A percentile compares a stretch with the other conserved stretches of the same genome.
These are phyloP conservation scores for Calonectris borealis DNA, from an alignment of 2,113 vertebrate genomes.

Conservation along the genomic window DNA sequence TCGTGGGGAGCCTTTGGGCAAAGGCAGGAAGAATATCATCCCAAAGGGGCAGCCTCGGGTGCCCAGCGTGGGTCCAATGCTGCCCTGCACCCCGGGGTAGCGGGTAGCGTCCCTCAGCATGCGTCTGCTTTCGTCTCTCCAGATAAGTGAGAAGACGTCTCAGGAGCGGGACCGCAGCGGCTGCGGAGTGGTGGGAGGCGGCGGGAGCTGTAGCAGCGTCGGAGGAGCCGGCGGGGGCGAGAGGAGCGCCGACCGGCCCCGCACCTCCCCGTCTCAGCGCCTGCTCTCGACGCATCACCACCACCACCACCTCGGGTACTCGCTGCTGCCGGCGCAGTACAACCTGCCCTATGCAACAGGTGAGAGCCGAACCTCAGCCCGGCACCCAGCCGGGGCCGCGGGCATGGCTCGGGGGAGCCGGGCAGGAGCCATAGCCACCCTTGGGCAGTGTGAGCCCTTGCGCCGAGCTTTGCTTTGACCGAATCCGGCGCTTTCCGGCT, in stretches of 20 bases:
- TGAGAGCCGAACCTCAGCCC: constrained; percentile 31
- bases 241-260: constrained; percentile 86
- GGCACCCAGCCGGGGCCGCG: fast-evolving
- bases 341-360: constrained; percentile 96
- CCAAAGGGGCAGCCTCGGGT: fast-evolving
- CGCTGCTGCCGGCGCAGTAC: constrained; percentile 92
- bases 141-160: constrained; percentile 82
- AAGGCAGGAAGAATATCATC: neutral
- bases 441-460: fast-evolving
- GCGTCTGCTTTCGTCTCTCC: constrained; percentile 31
- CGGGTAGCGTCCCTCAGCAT: neutral
- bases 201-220: constrained; percentile 75
- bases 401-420: fast-evolving
- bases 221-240: constrained; percentile 73
- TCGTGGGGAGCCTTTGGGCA: neutral
- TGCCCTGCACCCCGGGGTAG: fast-evolving
- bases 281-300: constrained; percentile 96
- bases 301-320: constrained; percentile 95
- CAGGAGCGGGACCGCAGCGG: constrained; percentile 88
- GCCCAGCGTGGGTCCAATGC: fast-evolving
- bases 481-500: fast-evolving
- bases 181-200: constrained; percentile 80
- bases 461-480: neutral
- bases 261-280: constrained; percentile 95
- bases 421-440: neutral